Evolutionary conservation across 2,113 vertebrate species (phyloP).

Genomic region (Eptesicus fuscus): DNA sequence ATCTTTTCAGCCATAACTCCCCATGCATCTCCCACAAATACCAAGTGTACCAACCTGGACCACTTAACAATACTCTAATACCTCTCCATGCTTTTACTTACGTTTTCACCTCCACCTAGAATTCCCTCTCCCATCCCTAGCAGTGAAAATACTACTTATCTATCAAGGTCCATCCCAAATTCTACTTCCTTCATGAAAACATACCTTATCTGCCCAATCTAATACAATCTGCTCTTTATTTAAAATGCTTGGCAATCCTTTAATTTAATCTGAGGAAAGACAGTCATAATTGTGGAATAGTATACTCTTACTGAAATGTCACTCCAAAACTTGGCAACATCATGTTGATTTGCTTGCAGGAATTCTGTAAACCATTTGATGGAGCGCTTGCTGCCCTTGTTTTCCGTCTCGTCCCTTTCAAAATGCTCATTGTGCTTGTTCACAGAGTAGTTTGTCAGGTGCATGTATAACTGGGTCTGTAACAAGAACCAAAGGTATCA

Average conservation of each 20-base stretch:
- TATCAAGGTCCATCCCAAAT: not conserved
- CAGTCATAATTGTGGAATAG: constrained; percentile 31
- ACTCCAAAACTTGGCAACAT: constrained; percentile 97
- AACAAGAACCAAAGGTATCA: constrained; percentile 44
- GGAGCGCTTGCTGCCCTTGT: constrained; percentile 98
- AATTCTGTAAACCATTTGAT: constrained; percentile 99
- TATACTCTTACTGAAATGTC: constrained; percentile 94
- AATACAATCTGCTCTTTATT: not conserved
- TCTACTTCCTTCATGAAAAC: not conserved
- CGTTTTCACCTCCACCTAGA: not conserved
- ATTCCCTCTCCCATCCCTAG: not conserved
- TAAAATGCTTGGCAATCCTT: not conserved
- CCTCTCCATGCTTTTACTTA: not conserved
- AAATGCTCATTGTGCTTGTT: constrained; percentile 99
- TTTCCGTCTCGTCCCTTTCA: constrained; percentile 94
- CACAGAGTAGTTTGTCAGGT: constrained; percentile 98
- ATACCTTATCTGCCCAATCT: not conserved
- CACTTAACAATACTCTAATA: not conserved
- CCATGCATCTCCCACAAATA: not conserved
- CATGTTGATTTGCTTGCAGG: constrained; percentile 92
- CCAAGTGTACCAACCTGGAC: not conserved
- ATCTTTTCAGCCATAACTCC: not conserved
- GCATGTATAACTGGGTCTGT: constrained; percentile 97
- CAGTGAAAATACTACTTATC: not conserved
- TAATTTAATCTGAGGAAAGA: constrained; percentile 46